Conservation (phyloP, 2,888 invertebrate genomes). For the Merodon equestris region DNA sequence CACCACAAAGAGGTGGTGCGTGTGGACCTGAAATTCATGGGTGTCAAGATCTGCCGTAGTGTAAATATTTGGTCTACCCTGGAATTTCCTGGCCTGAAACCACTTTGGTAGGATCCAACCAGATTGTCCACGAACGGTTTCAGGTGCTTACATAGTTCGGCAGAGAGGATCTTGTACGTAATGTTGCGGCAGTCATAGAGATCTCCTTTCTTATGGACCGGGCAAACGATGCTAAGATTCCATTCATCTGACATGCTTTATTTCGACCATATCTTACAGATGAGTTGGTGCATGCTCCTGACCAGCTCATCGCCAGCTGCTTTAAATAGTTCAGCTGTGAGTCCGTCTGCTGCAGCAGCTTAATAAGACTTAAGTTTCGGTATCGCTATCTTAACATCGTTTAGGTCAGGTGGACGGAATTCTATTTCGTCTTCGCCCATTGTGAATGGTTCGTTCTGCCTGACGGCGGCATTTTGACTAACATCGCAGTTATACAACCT, state of each 20-base stretch:
- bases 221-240: too few species aligned
- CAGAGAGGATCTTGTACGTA: background rate
- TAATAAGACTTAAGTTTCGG: background rate
- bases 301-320: too few species aligned
- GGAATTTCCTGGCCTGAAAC: background rate
- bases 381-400: background rate
- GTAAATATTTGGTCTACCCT: background rate
- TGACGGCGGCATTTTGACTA: background rate
- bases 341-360: background rate
- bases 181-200: too few species aligned
- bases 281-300: too few species aligned
- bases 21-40: background rate
- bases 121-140: background rate
- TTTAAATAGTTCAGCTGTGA: too few species aligned
- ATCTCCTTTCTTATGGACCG: too few species aligned
- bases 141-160: background rate
- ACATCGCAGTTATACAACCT: background rate
- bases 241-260: too few species aligned
- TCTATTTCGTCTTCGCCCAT: background rate
- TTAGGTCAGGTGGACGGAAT: background rate
- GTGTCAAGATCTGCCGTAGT: background rate
- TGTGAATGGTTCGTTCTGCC: background rate
- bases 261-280: too few species aligned
- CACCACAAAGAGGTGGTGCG: background rate
- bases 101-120: background rate